Conservation (phyloP, 2,113 vertebrate genomes). For the Syngnathus typhle region DNA sequence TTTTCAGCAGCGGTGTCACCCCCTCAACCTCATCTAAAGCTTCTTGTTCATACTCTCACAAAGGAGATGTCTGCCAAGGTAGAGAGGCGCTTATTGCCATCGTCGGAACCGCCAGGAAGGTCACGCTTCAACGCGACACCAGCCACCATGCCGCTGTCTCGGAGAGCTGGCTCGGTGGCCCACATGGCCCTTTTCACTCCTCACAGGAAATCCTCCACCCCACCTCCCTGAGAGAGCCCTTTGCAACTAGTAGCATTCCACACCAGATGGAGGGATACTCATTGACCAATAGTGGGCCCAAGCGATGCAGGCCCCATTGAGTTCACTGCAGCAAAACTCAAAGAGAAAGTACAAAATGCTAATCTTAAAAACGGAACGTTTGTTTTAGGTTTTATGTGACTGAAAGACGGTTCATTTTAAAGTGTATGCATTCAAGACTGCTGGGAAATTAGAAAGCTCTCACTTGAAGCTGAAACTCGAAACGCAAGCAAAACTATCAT, state of each 20-base stretch:
- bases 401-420: too few species aligned
- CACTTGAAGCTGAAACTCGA: too few species aligned
- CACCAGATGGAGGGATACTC: background rate
- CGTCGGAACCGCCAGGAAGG: conserved; percentile 37
- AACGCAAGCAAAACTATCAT: background rate
- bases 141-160: conserved; percentile 53
- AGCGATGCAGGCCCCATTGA: background rate
- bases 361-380: background rate
- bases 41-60: conserved; percentile 40
- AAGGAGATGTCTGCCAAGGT: conserved; percentile 36
- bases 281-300: background rate
- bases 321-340: background rate
- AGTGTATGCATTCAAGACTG: too few species aligned
- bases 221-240: conserved; percentile 7
- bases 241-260: conserved; percentile 39
- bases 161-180: conserved; percentile 26
- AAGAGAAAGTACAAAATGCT: background rate
- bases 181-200: conserved; percentile 24
- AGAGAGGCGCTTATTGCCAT: conserved; percentile 36
- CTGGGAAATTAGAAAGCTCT: too few species aligned
- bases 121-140: conserved; percentile 45
- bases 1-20: conserved; percentile 28
- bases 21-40: conserved; percentile 48
- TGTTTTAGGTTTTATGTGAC: too few species aligned
- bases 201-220: conserved; percentile 13